These are phyloP conservation scores for Apamea sordens DNA, from an alignment of 2,888 invertebrate species.

Conservation along the genomic window DNA sequence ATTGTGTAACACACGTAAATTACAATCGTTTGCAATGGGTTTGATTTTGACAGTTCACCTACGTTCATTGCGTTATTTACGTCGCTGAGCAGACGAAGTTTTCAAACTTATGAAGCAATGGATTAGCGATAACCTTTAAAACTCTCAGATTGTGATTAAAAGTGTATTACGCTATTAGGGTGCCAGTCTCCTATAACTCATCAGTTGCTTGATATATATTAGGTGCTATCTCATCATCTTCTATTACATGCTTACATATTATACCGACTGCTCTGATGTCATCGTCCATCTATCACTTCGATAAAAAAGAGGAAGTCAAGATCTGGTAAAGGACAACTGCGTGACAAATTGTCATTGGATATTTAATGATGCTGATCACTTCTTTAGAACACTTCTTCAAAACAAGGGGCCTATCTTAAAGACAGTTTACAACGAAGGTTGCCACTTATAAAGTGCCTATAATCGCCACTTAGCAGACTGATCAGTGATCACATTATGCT, in stretches of 20 bases:
- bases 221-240: not conserved
- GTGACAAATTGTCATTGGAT: not conserved
- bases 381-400: slow-evolving; percentile 9
- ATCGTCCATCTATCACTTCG: too few relatives aligned
- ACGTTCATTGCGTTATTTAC: too few relatives aligned
- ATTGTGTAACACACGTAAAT: not conserved
- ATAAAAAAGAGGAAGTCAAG: not conserved
- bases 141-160: too few relatives aligned
- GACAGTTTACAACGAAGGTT: slow-evolving; percentile 33
- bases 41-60: too few relatives aligned
- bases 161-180: too few relatives aligned
- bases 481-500: slow-evolving; percentile 42
- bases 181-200: not conserved
- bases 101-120: too few relatives aligned
- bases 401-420: not conserved
- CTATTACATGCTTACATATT: not conserved
- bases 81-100: too few relatives aligned
- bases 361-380: slow-evolving; percentile 7
- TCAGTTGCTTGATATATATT: not conserved
- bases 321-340: not conserved
- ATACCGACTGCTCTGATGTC: not conserved
- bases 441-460: slow-evolving; percentile 16
- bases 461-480: slow-evolving; percentile 39
- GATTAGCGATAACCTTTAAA: too few relatives aligned
- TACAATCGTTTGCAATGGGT: too few relatives aligned